Conservation (phyloP, 2,888 invertebrate species). For the Dascillus cervinus region DNA sequence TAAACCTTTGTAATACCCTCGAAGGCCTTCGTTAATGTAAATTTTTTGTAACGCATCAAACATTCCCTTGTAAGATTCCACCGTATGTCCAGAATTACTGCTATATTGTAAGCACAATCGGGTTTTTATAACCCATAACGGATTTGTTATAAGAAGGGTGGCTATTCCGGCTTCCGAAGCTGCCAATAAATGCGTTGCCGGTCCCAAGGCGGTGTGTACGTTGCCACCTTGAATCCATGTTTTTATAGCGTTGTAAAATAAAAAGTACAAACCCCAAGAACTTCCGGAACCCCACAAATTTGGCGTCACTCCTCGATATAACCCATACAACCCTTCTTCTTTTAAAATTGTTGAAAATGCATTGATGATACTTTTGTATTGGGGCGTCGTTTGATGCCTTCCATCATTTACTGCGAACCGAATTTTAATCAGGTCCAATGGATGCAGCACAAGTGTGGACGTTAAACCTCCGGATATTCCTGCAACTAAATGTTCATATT, state of each 20-base stretch:
- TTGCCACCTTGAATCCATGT: constrained; percentile 83
- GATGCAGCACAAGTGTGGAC: constrained; percentile 89
- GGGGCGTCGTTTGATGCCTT: constrained; percentile 63
- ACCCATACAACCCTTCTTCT: constrained; percentile 77
- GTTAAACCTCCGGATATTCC: constrained; percentile 93
- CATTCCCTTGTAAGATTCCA: constrained; percentile 80
- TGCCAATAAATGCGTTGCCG: constrained; percentile 78
- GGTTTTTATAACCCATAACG: constrained; percentile 99
- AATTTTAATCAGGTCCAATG: constrained; percentile 96
- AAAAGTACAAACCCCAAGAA: constrained; percentile 98
- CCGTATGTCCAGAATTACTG: constrained; percentile 45
- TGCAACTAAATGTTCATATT: constrained; percentile 91
- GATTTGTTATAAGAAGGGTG: constrained; percentile 89
- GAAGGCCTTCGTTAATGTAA: constrained; percentile 79
- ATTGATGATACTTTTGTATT: constrained; percentile 75
- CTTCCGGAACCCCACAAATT: constrained; percentile 94
- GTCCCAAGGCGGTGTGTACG: constrained; percentile 68
- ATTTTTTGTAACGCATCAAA: constrained; percentile 85
- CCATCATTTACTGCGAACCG: constrained; percentile 98
- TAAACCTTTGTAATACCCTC: constrained; percentile 92
- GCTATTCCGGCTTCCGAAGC: constrained; percentile 85
- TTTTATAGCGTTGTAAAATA: constrained; percentile 92
- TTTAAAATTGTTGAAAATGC: constrained; percentile 78
- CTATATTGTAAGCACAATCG: constrained; percentile 89
- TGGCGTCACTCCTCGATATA: constrained; percentile 96